Conservation (phyloP, 2,113 vertebrate genomes). For the Beaufortia kweichowensis region DNA sequence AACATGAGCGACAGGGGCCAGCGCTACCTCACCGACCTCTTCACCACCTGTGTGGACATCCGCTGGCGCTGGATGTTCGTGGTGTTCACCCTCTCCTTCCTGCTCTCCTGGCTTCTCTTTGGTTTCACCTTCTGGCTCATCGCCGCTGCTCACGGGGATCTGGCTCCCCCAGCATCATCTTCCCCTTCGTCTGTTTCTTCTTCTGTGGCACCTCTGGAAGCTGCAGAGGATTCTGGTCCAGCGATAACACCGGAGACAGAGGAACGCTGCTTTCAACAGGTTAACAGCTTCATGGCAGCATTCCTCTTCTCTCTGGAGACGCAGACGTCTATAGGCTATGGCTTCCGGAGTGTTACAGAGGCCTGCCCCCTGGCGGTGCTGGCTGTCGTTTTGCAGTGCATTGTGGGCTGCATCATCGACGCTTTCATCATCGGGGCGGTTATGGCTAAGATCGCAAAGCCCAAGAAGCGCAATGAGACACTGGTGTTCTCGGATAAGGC, state of each 20-base stretch:
- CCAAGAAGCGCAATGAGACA: slow-evolving; percentile 91
- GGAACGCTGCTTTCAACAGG: slow-evolving; percentile 84
- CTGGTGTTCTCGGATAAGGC: slow-evolving; percentile 85
- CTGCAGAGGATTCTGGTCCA: slow-evolving; percentile 38
- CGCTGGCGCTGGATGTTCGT: slow-evolving; percentile 93
- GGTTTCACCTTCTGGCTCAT: slow-evolving; percentile 91
- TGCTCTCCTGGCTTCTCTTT: slow-evolving; percentile 90
- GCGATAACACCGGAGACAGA: slow-evolving; percentile 57
- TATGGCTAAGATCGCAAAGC: slow-evolving; percentile 92
- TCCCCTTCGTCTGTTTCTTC: slow-evolving; percentile 46
- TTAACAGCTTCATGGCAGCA: slow-evolving; percentile 88
- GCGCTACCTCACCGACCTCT: slow-evolving; percentile 87
- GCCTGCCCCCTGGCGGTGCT: slow-evolving; percentile 88
- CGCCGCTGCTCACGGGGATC: slow-evolving; percentile 83
- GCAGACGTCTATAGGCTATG: slow-evolving; percentile 91
- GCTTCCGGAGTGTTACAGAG: slow-evolving; percentile 88
- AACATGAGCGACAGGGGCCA: slow-evolving; percentile 88
- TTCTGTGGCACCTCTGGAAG: slow-evolving; percentile 45
- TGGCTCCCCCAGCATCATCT: slow-evolving; percentile 58
- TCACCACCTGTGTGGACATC: slow-evolving; percentile 91
- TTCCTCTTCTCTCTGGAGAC: slow-evolving; percentile 92
- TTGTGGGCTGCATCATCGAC: slow-evolving; percentile 89
- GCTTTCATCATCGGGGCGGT: slow-evolving; percentile 91
- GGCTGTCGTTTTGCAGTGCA: slow-evolving; percentile 89
- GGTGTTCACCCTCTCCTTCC: slow-evolving; percentile 88